Percentiles rank a stretch among this genome's conserved stretches.
phyloP scores from a whole-genome alignment of 2,888 invertebrate species.

The Emmelina monodactyla region DNA sequence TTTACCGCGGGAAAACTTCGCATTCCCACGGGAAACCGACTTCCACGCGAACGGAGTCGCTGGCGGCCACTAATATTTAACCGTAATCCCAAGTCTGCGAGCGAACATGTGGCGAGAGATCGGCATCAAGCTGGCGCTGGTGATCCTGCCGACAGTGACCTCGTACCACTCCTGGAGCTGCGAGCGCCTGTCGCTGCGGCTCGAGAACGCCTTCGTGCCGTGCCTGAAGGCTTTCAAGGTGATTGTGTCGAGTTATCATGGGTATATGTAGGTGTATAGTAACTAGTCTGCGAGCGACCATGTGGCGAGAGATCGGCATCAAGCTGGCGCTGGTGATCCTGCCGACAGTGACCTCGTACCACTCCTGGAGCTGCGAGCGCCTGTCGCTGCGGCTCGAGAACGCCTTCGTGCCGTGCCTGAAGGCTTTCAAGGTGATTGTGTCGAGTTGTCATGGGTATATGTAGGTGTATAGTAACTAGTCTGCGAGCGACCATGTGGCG shows the following conservation, averaged over 20 bases:
- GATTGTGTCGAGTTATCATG: background rate
- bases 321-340: slow-evolving; percentile 61
- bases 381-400: slow-evolving; percentile 64
- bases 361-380: slow-evolving; percentile 61
- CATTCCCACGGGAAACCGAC: too few species aligned
- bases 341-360: slow-evolving; percentile 56
- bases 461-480: too few species aligned
- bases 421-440: slow-evolving; percentile 46
- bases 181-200: slow-evolving; percentile 60
- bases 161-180: slow-evolving; percentile 60
- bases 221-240: slow-evolving; percentile 55
- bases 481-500: slow-evolving; percentile 69
- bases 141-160: slow-evolving; percentile 59
- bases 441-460: too few species aligned
- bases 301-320: slow-evolving; percentile 70
- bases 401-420: slow-evolving; percentile 61
- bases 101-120: slow-evolving; percentile 69
- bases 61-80: too few species aligned
- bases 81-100: too few species aligned
- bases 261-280: too few species aligned
- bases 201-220: slow-evolving; percentile 66
- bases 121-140: slow-evolving; percentile 62
- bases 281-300: slow-evolving; percentile 62
- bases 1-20: too few species aligned
- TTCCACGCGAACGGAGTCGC: too few species aligned